A percentile compares a stretch with the other conserved stretches of the same genome.
Conservation (phyloP, 1,140 invertebrate species). For the Oryzaephilus surinamensis region DNA sequence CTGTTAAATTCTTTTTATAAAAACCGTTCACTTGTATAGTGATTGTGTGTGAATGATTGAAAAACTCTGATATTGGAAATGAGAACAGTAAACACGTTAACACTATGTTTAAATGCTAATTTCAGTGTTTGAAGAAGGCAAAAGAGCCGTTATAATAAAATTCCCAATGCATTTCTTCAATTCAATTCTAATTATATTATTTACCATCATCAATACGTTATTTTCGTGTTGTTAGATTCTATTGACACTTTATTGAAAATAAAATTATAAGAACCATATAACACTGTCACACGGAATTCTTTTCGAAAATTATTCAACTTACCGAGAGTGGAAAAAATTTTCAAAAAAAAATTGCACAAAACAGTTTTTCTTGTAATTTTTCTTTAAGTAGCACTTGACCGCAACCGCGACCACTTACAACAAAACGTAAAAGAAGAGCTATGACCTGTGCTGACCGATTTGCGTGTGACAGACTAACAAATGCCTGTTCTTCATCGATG, state of each 20-base stretch:
- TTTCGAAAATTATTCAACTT: conserved; percentile 1
- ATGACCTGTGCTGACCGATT: conserved; percentile 27
- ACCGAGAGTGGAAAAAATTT: conserved; percentile 6
- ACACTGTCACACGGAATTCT: conserved; percentile 3
- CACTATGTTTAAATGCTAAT: too few species aligned
- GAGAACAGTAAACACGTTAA: too few species aligned
- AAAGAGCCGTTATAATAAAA: too few species aligned
- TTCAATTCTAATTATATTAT: too few species aligned
- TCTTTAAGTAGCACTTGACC: background rate
- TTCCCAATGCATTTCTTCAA: too few species aligned
- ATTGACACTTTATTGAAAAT: background rate
- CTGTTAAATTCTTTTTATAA: background rate
- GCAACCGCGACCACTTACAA: background rate
- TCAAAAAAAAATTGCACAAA: conserved; percentile 3
- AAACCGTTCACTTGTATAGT: background rate
- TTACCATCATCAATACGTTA: too few species aligned
- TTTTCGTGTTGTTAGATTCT: too few species aligned
- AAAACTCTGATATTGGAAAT: too few species aligned
- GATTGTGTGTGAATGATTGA: background rate
- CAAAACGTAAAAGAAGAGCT: conserved; percentile 15
- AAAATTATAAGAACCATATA: background rate
- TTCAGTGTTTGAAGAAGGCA: too few species aligned
- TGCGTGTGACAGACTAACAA: conserved; percentile 23
- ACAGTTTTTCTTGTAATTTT: conserved; percentile 1
- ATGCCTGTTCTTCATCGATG: conserved; percentile 17